These are phyloP conservation scores for Drosophila dives DNA, from an alignment of 2,888 invertebrate genomes.

Conservation along the genomic window DNA sequence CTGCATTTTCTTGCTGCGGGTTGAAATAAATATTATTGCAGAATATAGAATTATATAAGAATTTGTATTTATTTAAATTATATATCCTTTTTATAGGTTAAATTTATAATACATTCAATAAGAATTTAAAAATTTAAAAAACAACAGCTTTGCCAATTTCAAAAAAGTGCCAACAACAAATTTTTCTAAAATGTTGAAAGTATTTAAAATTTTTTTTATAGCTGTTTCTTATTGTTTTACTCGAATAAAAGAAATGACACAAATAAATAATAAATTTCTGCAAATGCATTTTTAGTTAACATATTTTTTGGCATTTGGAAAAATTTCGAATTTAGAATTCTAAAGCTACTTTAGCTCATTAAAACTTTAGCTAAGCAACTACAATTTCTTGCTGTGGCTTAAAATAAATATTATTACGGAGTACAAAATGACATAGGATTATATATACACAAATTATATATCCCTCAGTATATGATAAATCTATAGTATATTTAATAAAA, in stretches of 20 bases:
- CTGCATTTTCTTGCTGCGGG: conserved; percentile 8
- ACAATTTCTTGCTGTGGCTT: not conserved
- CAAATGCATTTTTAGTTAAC: not conserved
- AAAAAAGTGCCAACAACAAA: too few species aligned
- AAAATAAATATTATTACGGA: too few species aligned
- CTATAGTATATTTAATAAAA: not conserved
- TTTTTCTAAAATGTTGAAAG: too few species aligned
- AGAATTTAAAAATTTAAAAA: not conserved
- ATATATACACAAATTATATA: not conserved
- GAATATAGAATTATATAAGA: not conserved
- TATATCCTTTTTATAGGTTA: not conserved
- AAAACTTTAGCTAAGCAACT: conserved; percentile 45
- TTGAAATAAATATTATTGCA: too few species aligned
- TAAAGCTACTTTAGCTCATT: conserved; percentile 3
- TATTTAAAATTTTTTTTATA: too few species aligned
- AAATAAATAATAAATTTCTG: not conserved
- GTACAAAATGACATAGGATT: not conserved
- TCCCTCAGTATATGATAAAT: not conserved
- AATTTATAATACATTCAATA: not conserved
- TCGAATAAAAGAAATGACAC: too few species aligned
- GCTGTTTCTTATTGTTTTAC: too few species aligned
- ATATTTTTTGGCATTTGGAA: not conserved
- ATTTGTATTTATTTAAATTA: not conserved
- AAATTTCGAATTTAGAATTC: conserved; percentile 25
- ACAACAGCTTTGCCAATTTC: not conserved